Base-by-base conservation (phyloP, 2,888 invertebrate genomes). In the Coleophora flavipennella region DNA sequence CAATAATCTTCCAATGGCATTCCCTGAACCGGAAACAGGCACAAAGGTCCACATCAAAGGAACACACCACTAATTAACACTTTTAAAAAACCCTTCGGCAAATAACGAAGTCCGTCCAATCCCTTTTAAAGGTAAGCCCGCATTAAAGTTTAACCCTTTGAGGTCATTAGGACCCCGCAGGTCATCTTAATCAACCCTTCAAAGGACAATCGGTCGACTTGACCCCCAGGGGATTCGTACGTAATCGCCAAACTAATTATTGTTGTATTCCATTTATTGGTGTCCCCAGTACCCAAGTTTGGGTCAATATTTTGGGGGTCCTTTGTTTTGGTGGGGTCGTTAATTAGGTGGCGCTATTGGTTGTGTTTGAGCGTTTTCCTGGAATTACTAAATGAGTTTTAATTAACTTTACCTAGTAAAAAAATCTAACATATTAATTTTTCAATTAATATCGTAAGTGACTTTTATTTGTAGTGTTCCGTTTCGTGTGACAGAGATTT, bases 121-220 rank as follows among this genome's bases (percentile, higher is more conserved):
- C 62, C 61, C 73, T 20, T 20, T 20, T 20, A 20, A 20, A 78
- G 76, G 74, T 76, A 59, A 47, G 56, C 79, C 79, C 80, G 79
- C 75, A 80, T 81, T 69, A 71, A 79, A 79, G 66, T 80, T 78
- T 69, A 66, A 66, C 62, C 62, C 59, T 50, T 57, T 55, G 53
- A 63, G 68, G 68, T 66, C 70, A 68, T 72, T 73, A 67, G 50
- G 59, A 57, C 55, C 63, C 65, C 61, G 56, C 62, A 62, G 79
- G 78, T 72, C 79, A 77, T 83, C 81, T 83, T 79, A 80, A 80
- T 80, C 79, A 77, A 75, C 78, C 81, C 78, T 72, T 75, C 76
- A 73, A 76, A 77, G 80, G 77, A 76, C 81, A 73, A 80, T 77
- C 78, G 77, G 63, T 62, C 59, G 35, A 61, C 69, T 76, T 74